Evolutionary conservation across 2,113 vertebrate species (phyloP).

Genomic region (Thymallus thymallus): DNA sequence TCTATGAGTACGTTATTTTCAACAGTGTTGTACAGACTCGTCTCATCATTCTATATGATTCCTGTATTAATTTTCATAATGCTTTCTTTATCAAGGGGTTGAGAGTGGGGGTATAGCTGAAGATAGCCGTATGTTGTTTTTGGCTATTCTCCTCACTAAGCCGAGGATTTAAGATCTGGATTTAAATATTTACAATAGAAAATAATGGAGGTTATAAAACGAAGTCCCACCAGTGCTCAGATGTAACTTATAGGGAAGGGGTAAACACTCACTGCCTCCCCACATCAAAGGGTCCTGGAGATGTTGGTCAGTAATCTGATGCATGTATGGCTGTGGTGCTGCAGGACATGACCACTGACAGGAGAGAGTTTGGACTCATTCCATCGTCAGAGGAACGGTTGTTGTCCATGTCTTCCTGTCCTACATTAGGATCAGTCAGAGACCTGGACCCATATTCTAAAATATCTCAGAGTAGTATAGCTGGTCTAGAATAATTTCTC

Average conservation of each 20-base stretch:
- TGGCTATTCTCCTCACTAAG: slow-evolving; percentile 81
- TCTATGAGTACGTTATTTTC: slow-evolving; percentile 65
- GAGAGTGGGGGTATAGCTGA: slow-evolving; percentile 61
- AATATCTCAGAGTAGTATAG: no score
- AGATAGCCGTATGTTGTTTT: slow-evolving; percentile 74
- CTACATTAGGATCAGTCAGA: not conserved
- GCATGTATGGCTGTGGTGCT: slow-evolving; percentile 42
- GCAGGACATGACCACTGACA: slow-evolving; percentile 8
- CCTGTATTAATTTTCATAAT: slow-evolving; percentile 76
- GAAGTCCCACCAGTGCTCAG: slow-evolving; percentile 67
- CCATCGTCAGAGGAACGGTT: not conserved
- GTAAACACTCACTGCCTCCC: slow-evolving; percentile 65
- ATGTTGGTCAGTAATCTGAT: slow-evolving; percentile 62
- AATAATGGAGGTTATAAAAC: slow-evolving; percentile 95
- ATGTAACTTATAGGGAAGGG: slow-evolving; percentile 63
- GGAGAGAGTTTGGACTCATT: not conserved
- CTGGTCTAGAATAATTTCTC: no score
- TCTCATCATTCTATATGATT: slow-evolving; percentile 67
- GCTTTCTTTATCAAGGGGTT: slow-evolving; percentile 72
- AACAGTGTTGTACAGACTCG: slow-evolving; percentile 45
- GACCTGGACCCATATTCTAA: not conserved
- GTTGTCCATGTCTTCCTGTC: not conserved
- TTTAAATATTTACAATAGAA: slow-evolving; percentile 98
- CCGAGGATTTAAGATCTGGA: slow-evolving; percentile 91
- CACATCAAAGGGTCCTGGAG: slow-evolving; percentile 66